Percentiles rank a stretch among this genome's conserved stretches.
These are phyloP conservation scores for Phaethon lepturus DNA, from an alignment of 2,113 vertebrate species.

Conservation along the genomic window DNA sequence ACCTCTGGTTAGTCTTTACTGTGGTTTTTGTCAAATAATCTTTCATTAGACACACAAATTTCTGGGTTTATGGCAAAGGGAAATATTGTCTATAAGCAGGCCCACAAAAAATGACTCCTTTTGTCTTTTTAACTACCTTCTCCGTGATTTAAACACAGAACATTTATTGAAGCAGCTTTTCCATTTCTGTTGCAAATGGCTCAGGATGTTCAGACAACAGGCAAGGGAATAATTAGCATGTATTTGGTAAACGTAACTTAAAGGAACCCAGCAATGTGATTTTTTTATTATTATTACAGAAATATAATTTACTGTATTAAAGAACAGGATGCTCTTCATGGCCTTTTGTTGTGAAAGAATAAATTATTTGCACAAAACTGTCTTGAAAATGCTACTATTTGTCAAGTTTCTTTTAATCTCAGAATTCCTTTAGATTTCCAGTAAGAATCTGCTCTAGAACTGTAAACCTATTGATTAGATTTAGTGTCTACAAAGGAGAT, in stretches of 20 bases:
- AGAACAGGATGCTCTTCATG: not conserved
- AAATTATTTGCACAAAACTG: not conserved
- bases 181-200: not conserved
- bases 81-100: not conserved
- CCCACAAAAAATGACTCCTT: not conserved
- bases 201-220: not conserved
- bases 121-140: not conserved
- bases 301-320: not conserved
- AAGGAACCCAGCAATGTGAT: not conserved
- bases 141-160: not conserved
- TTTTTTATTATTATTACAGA: not conserved
- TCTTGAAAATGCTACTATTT: not conserved
- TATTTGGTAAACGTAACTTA: not conserved
- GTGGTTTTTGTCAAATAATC: not conserved
- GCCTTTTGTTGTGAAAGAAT: not conserved
- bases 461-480: not conserved
- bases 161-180: not conserved
- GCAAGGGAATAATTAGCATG: constrained; percentile 11
- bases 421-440: not conserved
- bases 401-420: not conserved
- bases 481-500: not conserved
- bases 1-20: not conserved
- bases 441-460: not conserved
- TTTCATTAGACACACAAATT: not conserved
- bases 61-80: not conserved